These are phyloP conservation scores for Pristionchus entomophagus DNA, from an alignment of 2,888 invertebrate genomes.

Conservation along the genomic window DNA sequence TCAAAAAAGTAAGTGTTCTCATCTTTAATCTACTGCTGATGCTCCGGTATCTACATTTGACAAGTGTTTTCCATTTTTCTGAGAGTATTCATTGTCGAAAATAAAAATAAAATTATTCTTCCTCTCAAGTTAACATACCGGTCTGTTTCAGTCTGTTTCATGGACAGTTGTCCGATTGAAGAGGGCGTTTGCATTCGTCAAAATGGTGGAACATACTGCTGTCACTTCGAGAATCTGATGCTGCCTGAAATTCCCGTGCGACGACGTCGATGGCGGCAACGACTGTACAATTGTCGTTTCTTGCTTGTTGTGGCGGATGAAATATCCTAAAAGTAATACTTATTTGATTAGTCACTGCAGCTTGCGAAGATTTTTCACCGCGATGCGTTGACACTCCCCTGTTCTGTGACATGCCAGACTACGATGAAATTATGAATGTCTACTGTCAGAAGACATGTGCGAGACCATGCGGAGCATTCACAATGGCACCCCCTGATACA, in stretches of 20 bases:
- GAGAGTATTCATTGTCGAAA: not conserved
- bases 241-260: not conserved
- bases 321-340: no score
- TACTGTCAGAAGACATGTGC: conserved; percentile 45
- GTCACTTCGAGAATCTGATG: not conserved
- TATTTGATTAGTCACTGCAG: not conserved
- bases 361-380: not conserved
- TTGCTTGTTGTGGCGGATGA: no score
- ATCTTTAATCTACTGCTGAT: not conserved
- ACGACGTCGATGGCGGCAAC: not conserved
- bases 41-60: no score
- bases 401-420: not conserved
- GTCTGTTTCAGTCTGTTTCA: not conserved
- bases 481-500: not conserved
- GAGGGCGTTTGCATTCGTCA: not conserved
- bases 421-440: conserved; percentile 5
- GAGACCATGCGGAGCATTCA: not conserved
- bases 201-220: conserved; percentile 1
- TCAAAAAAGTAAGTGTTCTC: not conserved
- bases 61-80: not conserved
- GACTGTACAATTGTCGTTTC: no score
- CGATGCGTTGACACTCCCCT: not conserved
- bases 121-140: no score
- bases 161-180: not conserved
- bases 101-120: no score